A percentile compares a stretch with the other conserved stretches of the same genome.
Conservation (phyloP, 2,797 vertebrate genomes). For the Cossypha niveicapilla region DNA sequence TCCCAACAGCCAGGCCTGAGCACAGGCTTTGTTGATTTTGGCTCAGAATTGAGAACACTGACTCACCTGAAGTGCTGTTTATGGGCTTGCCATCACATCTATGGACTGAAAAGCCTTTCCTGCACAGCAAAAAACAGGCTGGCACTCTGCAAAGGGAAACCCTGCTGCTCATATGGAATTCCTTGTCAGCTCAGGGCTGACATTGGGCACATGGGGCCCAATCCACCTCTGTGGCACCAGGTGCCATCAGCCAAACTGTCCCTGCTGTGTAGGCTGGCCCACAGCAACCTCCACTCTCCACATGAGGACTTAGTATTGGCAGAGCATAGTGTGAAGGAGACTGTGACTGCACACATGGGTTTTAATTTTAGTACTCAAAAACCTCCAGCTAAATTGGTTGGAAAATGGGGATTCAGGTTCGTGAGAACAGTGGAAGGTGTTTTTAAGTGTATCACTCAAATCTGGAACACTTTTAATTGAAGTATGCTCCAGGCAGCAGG, state of each 20-base stretch:
- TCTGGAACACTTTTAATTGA: background rate
- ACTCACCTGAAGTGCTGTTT: background rate
- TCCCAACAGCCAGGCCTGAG: background rate
- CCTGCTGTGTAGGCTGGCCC: background rate
- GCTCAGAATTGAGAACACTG: background rate
- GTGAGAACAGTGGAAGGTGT: background rate
- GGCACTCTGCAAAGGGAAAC: background rate
- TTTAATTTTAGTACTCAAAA: background rate
- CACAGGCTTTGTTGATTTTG: background rate
- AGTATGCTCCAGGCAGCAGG: background rate
- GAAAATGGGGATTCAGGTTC: background rate
- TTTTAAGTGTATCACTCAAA: background rate
- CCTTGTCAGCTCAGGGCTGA: background rate
- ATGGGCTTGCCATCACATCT: background rate
- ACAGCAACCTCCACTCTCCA: background rate
- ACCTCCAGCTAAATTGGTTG: background rate
- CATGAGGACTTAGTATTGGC: background rate
- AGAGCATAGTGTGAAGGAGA: background rate
- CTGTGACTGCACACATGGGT: background rate
- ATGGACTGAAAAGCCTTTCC: background rate
- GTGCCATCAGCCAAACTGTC: background rate
- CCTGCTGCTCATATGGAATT: background rate
- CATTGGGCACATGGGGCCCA: background rate
- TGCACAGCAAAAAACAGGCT: background rate
- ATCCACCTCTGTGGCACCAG: background rate